A percentile compares a stretch with the other conserved stretches of the same genome.
These are phyloP conservation scores for Eretmochelys imbricata DNA, from an alignment of 2,113 vertebrate genomes.

Conservation along the genomic window DNA sequence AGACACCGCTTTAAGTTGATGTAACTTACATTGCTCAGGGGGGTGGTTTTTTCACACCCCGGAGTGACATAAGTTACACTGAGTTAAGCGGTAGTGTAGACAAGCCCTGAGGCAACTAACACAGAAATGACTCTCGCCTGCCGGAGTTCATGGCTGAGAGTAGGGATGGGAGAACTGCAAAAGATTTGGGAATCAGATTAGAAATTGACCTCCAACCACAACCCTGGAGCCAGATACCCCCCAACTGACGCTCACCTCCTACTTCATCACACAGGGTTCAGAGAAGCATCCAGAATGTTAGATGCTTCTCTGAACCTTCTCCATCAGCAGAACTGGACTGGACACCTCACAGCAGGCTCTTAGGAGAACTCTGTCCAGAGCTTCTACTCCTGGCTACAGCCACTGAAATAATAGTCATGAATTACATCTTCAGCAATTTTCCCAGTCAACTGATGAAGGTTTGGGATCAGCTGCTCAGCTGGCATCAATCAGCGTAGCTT, in stretches of 20 bases:
- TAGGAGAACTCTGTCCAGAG: neutral
- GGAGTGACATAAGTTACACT: too few relatives aligned
- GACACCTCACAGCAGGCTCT: neutral
- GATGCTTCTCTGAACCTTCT: neutral
- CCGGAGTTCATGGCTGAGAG: neutral
- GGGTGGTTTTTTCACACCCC: too few relatives aligned
- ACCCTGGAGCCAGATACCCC: neutral
- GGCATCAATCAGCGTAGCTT: neutral
- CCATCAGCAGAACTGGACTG: neutral
- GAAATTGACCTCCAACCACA: neutral
- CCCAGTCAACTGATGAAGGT: neutral
- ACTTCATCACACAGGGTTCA: neutral
- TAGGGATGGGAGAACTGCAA: neutral
- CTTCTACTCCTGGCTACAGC: neutral
- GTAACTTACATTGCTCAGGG: too few relatives aligned
- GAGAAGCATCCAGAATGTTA: neutral
- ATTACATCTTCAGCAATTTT: neutral
- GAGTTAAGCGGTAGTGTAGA: too few relatives aligned
- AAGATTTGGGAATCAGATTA: neutral
- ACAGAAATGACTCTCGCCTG: neutral
- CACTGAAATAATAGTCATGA: neutral
- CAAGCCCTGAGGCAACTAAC: neutral
- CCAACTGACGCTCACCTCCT: neutral
- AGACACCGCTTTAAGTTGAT: too few relatives aligned
- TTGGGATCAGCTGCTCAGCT: neutral